These are phyloP conservation scores for Notamacropus eugenii DNA, from an alignment of 2,797 vertebrate genomes.

Conservation along the genomic window DNA sequence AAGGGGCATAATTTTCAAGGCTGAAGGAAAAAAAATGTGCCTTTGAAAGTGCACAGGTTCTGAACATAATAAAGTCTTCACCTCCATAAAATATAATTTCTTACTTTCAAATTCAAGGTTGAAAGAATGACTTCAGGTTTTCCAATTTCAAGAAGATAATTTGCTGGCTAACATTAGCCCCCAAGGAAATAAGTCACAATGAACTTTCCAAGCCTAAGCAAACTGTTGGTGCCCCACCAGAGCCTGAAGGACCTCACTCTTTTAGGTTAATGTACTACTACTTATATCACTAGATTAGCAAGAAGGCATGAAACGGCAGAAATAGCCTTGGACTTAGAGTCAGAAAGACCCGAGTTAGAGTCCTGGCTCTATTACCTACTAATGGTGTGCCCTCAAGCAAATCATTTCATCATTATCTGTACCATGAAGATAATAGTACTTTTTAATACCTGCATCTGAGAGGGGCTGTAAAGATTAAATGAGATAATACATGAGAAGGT, in stretches of 20 bases:
- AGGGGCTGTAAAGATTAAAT: neutral
- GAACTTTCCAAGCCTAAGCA: slow-evolving; percentile 17
- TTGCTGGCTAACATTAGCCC: slow-evolving; percentile 43
- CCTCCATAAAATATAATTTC: slow-evolving; percentile 41
- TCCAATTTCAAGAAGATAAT: slow-evolving; percentile 48
- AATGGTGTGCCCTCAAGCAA: neutral
- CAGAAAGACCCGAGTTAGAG: neutral
- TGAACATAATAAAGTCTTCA: slow-evolving; percentile 37
- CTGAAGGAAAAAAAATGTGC: slow-evolving; percentile 68
- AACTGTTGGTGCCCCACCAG: neutral
- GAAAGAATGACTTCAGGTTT: slow-evolving; percentile 9
- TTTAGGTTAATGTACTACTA: slow-evolving; percentile 21
- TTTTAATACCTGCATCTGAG: neutral
- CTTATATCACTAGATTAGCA: slow-evolving; percentile 14
- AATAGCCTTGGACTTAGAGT: neutral
- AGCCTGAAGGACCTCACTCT: slow-evolving; percentile 39
- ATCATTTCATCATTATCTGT: neutral
- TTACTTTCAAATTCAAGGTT: slow-evolving; percentile 50
- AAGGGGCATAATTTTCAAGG: slow-evolving; percentile 66
- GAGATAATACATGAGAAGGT: neutral
- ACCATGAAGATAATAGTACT: neutral
- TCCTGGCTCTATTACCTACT: neutral
- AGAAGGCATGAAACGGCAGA: neutral
- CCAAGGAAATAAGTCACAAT: slow-evolving; percentile 42
- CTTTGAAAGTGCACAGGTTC: slow-evolving; percentile 64